Conservation (phyloP, 2,113 vertebrate species). For the Ciconia boyciana region DNA sequence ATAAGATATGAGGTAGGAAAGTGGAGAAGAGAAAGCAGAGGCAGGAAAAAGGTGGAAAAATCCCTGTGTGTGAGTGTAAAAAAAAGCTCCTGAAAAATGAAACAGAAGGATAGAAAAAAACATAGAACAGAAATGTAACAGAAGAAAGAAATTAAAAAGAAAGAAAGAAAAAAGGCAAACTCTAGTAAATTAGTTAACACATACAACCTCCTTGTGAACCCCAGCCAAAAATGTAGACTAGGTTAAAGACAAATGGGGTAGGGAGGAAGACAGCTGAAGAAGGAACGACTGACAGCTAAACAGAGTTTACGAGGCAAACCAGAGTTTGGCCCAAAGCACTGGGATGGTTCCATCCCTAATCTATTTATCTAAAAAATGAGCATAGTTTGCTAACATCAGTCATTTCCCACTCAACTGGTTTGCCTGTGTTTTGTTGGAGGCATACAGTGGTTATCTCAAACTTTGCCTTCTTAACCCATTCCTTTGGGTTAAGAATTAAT, state of each 20-base stretch:
- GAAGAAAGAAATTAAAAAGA: neutral
- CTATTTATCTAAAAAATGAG: neutral
- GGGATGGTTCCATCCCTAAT: neutral
- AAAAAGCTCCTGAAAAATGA: neutral
- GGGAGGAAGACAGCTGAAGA: neutral
- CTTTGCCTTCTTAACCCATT: neutral
- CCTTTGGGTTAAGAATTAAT: neutral
- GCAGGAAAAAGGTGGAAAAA: neutral
- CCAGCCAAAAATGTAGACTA: neutral
- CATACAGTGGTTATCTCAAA: neutral
- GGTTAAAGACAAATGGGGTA: neutral
- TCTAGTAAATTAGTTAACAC: neutral
- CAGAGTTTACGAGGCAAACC: neutral
- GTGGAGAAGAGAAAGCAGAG: neutral
- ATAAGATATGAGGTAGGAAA: neutral
- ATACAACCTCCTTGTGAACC: neutral
- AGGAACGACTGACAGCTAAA: neutral
- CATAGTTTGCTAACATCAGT: neutral
- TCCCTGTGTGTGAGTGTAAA: neutral
- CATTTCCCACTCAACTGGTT: neutral
- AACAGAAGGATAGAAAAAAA: neutral
- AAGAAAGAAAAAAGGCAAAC: neutral
- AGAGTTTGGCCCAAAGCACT: neutral
- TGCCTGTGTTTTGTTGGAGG: neutral
- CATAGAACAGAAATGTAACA: neutral